Evolutionary conservation across 2,113 vertebrate genomes (phyloP), one percentile per base, ranked within the genome.

Genomic region (Hemibagrus wyckioides): DNA sequence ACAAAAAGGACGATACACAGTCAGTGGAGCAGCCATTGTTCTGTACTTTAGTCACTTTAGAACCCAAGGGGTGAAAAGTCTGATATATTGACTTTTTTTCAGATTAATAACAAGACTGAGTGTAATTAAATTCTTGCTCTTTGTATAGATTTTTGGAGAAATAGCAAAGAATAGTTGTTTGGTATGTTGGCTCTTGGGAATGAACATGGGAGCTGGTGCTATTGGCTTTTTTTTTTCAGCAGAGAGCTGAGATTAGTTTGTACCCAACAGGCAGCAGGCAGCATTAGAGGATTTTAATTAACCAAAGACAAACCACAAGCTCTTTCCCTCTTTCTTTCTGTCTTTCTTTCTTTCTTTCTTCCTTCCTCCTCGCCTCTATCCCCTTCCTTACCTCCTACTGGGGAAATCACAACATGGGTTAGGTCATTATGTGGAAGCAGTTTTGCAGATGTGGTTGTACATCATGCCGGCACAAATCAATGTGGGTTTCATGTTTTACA

Each of bases 221-320:
- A 67, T 87, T 84, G 69, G 61, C 52, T 83, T 75, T 79, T 71
- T 57, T 85, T 54, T 86, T 88, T 69, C 52, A 75, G 79, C 52
- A 48, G 57, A 86, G 81, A 59, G 54, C 76, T 82, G 77, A 85
- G 90, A 89, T 84, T 89, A 85, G 83, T 88, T 80, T 85, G 83
- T 79, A 88, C 86, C 88, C 89, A 90, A 87, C 89, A 86, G 89
- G 83, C 87, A 88, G 90, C 87, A 80, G 33, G 90, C 59, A 23
- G 87, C 87, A 90, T 91, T 91, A 91, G 84, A 89, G 88, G 85
- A 86, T 90, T 92, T 92, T 92, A 93, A 93, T 94, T 93, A 93
- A 91, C 81, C 86, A 80, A 85, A 86, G 85, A 86, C 63, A 82
- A 84, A 41, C 86, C 85, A 30, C 50, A 59, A 21, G 54, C 39